These are phyloP conservation scores for Eupithecia abbreviata DNA, from an alignment of 2,888 invertebrate species.

Conservation along the genomic window DNA sequence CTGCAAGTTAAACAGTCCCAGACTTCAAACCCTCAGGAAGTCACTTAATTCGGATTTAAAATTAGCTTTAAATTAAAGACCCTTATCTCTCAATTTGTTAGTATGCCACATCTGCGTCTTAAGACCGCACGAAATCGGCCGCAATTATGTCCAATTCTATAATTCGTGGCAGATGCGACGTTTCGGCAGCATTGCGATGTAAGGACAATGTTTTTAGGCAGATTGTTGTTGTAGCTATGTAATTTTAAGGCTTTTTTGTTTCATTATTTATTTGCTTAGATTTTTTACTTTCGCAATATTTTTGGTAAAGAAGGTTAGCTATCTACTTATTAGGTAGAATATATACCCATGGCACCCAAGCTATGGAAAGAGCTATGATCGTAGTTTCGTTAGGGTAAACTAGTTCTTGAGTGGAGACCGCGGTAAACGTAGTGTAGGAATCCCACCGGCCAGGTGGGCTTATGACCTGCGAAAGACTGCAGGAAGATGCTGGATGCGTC, in stretches of 20 bases:
- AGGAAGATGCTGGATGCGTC: no score
- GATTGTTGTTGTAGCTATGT: not conserved
- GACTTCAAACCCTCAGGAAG: not conserved
- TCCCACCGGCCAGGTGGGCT: no score
- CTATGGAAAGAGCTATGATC: no score
- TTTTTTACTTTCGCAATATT: no score
- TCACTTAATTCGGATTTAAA: not conserved
- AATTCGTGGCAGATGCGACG: slow-evolving; percentile 18
- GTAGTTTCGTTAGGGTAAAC: no score
- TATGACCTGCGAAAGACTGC: no score
- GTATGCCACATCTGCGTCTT: slow-evolving; percentile 49
- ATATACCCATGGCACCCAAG: no score
- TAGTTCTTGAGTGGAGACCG: no score
- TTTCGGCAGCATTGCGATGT: not conserved
- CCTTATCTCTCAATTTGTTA: slow-evolving; percentile 18
- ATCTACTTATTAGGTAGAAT: no score
- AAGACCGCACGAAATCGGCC: slow-evolving; percentile 43
- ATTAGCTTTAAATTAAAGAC: not conserved
- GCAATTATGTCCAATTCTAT: slow-evolving; percentile 36
- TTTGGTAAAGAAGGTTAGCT: no score
- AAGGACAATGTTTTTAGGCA: slow-evolving; percentile 14
- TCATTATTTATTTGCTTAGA: no score
- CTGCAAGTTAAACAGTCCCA: not conserved
- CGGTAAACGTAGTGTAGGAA: no score
- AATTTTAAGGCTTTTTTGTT: not conserved